phyloP scores from a whole-genome alignment of 64 coral and sea anemone species.

The Anthopleura sola region DNA sequence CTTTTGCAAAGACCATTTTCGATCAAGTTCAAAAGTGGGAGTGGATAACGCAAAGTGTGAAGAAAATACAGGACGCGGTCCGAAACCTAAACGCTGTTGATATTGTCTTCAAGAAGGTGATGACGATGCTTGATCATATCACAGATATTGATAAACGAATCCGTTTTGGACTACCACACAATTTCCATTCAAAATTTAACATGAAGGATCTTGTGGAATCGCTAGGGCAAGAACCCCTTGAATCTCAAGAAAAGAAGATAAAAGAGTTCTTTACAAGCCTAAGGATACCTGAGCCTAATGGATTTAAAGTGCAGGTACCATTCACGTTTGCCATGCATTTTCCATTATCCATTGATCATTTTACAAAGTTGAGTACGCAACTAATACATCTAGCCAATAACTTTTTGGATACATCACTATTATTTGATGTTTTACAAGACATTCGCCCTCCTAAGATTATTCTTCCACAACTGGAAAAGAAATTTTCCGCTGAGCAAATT shows the following conservation, averaged over 20 bases:
- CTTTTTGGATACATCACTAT: conserved; percentile 62
- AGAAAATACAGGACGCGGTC: conserved; percentile 44
- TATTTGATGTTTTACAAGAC: conserved; percentile 45
- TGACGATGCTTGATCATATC: conserved; percentile 59
- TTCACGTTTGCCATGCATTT: conserved; percentile 69
- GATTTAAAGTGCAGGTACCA: conserved; percentile 68
- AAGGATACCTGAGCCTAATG: conserved; percentile 40
- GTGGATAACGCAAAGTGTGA: conserved; percentile 33
- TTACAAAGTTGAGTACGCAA: conserved; percentile 43
- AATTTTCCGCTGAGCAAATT: conserved; percentile 10
- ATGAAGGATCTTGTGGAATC: conserved; percentile 64
- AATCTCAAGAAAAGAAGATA: conserved; percentile 46
- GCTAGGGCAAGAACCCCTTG: conserved; percentile 39
- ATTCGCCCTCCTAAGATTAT: conserved; percentile 41
- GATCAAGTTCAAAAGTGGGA: conserved; percentile 26
- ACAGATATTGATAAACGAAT: conserved; percentile 49
- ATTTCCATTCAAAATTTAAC: conserved; percentile 48
- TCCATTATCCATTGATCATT: conserved; percentile 61
- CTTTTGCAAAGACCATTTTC: conserved; percentile 42
- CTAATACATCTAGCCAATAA: conserved; percentile 58
- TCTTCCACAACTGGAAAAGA: conserved; percentile 21
- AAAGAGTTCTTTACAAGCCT: conserved; percentile 74
- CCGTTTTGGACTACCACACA: conserved; percentile 57
- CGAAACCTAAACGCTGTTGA: conserved; percentile 48
- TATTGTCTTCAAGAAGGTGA: conserved; percentile 54